A percentile compares a stretch with the other conserved stretches of the same genome.
These are phyloP conservation scores for Falcunculus frontatus DNA, from an alignment of 2,113 vertebrate species.

Conservation along the genomic window DNA sequence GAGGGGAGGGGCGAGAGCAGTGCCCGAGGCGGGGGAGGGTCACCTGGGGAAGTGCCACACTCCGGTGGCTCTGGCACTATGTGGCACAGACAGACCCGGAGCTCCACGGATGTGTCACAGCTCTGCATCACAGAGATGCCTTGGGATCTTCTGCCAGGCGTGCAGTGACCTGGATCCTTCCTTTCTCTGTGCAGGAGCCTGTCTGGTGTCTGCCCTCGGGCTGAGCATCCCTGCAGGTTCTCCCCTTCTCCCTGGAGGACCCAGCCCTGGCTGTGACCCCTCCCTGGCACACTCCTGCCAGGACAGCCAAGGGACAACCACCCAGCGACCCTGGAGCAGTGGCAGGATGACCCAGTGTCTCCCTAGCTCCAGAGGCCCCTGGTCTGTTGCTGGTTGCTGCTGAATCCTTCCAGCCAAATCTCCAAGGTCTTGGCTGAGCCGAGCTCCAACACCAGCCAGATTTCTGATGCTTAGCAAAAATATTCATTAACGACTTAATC, in stretches of 20 bases:
- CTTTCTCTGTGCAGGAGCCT: accelerated
- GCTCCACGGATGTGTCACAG: not conserved
- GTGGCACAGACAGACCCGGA: accelerated
- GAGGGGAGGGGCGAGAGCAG: accelerated
- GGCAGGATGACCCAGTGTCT: not conserved
- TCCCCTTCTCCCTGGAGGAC: not conserved
- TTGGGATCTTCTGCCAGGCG: not conserved
- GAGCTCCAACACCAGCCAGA: not conserved
- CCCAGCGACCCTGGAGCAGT: accelerated
- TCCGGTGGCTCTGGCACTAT: accelerated
- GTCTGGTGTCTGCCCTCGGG: not conserved
- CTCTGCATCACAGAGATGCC: not conserved
- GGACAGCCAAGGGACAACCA: not conserved
- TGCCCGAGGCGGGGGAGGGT: not conserved
- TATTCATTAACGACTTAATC: constrained; percentile 62
- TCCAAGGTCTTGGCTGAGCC: constrained; percentile 10
- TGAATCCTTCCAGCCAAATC: not conserved
- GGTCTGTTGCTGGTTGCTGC: not conserved
- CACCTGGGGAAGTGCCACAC: not conserved
- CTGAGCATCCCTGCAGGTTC: not conserved
- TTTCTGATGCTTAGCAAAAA: constrained; percentile 43
- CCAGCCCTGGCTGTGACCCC: not conserved
- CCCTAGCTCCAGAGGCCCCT: not conserved
- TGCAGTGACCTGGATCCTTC: not conserved
- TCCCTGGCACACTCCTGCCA: not conserved